Base-by-base conservation (phyloP, 2,113 vertebrate species). In the Crypturellus undulatus region DNA sequence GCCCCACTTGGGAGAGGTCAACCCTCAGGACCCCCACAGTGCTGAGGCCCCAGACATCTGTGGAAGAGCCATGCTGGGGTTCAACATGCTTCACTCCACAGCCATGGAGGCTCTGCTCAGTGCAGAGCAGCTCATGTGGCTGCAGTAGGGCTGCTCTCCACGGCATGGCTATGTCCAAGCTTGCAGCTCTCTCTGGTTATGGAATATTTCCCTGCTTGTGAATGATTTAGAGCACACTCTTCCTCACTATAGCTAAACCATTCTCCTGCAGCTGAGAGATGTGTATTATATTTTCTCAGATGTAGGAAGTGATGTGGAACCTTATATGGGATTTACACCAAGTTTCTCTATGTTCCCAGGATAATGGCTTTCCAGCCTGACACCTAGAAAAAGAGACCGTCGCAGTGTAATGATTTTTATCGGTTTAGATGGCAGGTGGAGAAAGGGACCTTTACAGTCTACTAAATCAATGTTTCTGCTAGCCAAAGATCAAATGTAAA, bases 401-500 rank as follows among this genome's bases (percentile, higher is more conserved):
- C 96, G 80, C 87, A 76, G 79, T 25, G n/a, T 18, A 71, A n/a
- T 36, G 36, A 65, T 77, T 96, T 93, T 79, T 87, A 75, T 51
- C 2, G 3, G 79, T 83, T 89, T 93, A 92, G 90, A 88, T 82
- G 73, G 68, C 65, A 82, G 30, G 77, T 96, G 68, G 13, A 71
- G 67, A 96, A 87, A 96, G 43, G 24, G 40, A 16, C 32, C 80
- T 93, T 92, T 94, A 63, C 54, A 86, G 63, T 72, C 70, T 83
- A 72, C 40, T 93, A 87, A 72, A 89, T 90, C 87, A 82, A 49
- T 47, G 54, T 42, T 75, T 94, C 92, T 68, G 32, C 49, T 70
- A 94, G 85, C 85, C 97, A 90, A 92, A 96, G 93, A 91, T 63
- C 47, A 43, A 78, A 91, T 58, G 83, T 78, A 87, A 95, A 83